Conservation (phyloP, 23 tunicate species). For the Halocynthia aurantium region DNA sequence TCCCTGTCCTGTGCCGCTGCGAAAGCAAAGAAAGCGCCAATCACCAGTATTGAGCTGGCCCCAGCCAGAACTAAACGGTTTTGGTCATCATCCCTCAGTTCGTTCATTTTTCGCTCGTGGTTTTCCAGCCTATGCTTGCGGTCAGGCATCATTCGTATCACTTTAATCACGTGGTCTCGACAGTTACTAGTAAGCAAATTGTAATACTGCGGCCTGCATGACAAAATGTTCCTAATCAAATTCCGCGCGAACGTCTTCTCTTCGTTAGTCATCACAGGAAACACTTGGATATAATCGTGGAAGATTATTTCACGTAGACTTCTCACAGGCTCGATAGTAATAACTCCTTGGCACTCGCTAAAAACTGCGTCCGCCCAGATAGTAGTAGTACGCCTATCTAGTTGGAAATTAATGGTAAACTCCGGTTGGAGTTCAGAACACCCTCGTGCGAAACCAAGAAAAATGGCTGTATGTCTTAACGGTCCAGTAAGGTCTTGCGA, state of each 20-base stretch:
- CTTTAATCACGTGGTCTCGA: conserved; percentile 8
- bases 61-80: not conserved
- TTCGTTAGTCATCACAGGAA: not conserved
- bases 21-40: not conserved
- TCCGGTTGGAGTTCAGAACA: not conserved
- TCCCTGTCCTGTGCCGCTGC: not conserved
- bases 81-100: not conserved
- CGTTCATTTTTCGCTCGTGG: not conserved
- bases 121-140: not conserved
- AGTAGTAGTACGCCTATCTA: not conserved
- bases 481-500: not conserved
- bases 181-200: conserved; percentile 10
- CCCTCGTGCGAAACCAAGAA: no score
- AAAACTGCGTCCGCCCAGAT: not conserved
- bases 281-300: not conserved
- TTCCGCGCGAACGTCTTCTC: not conserved
- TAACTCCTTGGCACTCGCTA: not conserved
- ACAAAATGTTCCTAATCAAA: not conserved
- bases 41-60: not conserved
- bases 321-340: not conserved
- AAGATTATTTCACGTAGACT: not conserved
- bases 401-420: not conserved
- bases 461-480: not conserved
- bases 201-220: conserved; percentile 3
- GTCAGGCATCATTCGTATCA: not conserved